These are phyloP conservation scores for Cynopterus brachyotis DNA, from an alignment of 2,113 vertebrate species.

Conservation along the genomic window DNA sequence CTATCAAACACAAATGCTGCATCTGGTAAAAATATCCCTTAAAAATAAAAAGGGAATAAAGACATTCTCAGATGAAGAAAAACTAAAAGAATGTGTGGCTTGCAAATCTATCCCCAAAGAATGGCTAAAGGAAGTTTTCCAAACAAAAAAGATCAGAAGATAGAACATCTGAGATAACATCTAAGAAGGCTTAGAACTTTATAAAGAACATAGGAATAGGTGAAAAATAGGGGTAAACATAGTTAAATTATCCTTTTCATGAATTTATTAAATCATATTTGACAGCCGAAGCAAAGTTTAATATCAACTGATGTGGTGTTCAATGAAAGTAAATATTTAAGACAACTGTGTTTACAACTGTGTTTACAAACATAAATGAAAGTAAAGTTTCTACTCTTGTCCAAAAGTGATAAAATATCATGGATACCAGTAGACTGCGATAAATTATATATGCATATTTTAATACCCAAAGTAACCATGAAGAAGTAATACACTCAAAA, in stretches of 20 bases:
- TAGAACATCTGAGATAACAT: background rate
- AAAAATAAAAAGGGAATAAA: background rate
- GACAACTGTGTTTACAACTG: background rate
- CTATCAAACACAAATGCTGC: background rate
- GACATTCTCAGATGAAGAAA: background rate
- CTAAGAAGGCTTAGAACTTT: background rate
- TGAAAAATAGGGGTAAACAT: background rate
- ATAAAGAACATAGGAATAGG: background rate
- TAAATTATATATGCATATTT: background rate
- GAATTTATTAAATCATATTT: background rate
- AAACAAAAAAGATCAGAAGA: background rate
- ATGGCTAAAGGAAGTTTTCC: background rate
- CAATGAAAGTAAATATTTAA: background rate
- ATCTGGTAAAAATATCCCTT: background rate
- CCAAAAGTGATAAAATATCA: background rate
- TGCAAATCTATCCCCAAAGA: background rate
- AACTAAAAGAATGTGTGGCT: background rate
- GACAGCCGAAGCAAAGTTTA: background rate
- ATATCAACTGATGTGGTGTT: background rate
- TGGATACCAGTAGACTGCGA: background rate
- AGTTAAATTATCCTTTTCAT: background rate
- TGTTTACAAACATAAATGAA: background rate
- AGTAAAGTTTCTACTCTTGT: background rate
- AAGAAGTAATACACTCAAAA: background rate
- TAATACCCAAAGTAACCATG: background rate